Base-by-base conservation (phyloP, 2,888 invertebrate species). In the Agriopis leucophaearia region DNA sequence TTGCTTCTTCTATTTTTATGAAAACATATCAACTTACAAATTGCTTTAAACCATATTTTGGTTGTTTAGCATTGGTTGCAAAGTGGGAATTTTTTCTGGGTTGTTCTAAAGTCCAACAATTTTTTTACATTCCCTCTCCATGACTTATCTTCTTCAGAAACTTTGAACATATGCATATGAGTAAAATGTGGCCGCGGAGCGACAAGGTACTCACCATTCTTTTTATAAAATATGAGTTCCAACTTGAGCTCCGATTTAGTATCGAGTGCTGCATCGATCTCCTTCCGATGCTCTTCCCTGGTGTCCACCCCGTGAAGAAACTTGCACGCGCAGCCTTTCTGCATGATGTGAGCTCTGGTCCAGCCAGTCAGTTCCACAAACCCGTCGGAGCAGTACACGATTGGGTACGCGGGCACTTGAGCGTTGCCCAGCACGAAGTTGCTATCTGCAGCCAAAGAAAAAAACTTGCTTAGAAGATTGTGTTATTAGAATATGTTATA, bases 361-460 rank as follows among this genome's bases (percentile, higher is more conserved):
- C 97, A 98, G 77, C 98, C 98, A 69, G 98, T 98, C 95, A 99
- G 96, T 95, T 98, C 98, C 92, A 98, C 98, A 95, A 98, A 98
- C 70, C 98, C 98, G 95, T 98, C 98, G 70, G 98, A 98, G 94
- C 98, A 98, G 94, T 98, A 98, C 82, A 98, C 98, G 94, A 98
- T 98, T 80, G 98, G 98, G 94, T 98, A 97, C 81, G 96, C 92
- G 71, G 97, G 96, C 82, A 98, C 98, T 94, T 98, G 98, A 78
- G 98, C 98, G 95, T 98, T 98, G 85, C 98, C 98, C 93, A 98
- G 94, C 84, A 98, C 98, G 94, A 98, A 98, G 95, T 98, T 98
- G 95, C 98, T 98, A 93, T 98, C 98, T 98, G 97, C 66, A 69
- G 68, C 76, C 73, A 78, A 81, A 69, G 18, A 54, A 54, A 54